Evolutionary conservation across 1,140 invertebrate species (phyloP).

Genomic region (Nebria ingens): DNA sequence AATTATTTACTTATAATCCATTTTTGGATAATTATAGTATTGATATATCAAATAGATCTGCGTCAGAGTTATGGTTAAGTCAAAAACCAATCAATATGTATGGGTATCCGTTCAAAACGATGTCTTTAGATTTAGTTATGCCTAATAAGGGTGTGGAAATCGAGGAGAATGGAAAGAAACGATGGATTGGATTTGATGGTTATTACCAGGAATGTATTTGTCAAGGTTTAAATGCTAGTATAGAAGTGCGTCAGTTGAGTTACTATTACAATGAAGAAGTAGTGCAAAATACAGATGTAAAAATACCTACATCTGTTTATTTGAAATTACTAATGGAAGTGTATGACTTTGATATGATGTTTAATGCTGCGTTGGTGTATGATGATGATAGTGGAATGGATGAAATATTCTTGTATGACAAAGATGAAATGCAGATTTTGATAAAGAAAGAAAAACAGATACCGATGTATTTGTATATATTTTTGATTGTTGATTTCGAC

Average conservation of each 20-base stretch:
- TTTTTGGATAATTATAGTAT: neutral
- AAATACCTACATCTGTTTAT: neutral
- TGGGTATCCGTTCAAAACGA: neutral
- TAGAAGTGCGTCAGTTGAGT: neutral
- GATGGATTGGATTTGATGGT: neutral
- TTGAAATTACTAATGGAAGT: neutral
- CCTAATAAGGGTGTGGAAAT: neutral
- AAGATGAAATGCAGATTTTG: neutral
- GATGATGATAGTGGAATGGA: neutral
- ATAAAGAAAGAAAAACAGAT: neutral
- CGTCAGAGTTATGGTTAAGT: neutral
- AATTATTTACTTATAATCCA: neutral
- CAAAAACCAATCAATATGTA: neutral
- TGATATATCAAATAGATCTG: neutral
- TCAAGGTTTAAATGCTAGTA: neutral
- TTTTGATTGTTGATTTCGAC: neutral
- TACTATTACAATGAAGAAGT: neutral
- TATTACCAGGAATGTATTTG: too few species aligned
- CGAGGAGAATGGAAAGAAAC: neutral
- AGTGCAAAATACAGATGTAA: neutral
- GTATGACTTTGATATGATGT: neutral
- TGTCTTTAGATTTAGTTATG: neutral
- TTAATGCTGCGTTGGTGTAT: neutral
- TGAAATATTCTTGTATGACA: neutral
- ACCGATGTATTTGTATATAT: neutral